Conservation (phyloP, 2,888 invertebrate genomes). For the Nemurella pictetii region DNA sequence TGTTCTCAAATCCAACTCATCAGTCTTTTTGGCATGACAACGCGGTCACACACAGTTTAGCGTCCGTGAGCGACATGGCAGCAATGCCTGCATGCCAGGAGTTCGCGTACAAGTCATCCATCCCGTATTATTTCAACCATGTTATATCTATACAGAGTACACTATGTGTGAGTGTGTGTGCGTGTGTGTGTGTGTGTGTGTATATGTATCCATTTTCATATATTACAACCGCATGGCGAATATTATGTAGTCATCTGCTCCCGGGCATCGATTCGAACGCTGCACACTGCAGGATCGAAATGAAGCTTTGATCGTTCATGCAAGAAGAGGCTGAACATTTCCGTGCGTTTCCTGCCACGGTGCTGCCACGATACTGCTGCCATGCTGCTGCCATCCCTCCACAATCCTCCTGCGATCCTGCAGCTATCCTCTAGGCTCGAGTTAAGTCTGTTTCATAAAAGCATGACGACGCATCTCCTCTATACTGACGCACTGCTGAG, state of each 20-base stretch:
- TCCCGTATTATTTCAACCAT: neutral
- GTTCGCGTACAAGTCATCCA: neutral
- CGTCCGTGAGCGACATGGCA: neutral
- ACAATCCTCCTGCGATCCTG: too few relatives aligned
- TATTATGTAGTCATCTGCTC: neutral
- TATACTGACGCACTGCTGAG: neutral
- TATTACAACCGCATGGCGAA: slow-evolving; percentile 9
- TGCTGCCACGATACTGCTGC: too few relatives aligned
- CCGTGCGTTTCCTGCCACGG: too few relatives aligned
- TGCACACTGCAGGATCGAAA: neutral
- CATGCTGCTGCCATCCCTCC: too few relatives aligned
- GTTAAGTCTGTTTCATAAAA: neutral
- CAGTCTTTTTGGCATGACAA: too few relatives aligned
- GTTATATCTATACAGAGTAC: neutral
- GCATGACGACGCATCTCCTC: neutral
- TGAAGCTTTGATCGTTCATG: slow-evolving; percentile 21
- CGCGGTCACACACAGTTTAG: too few relatives aligned
- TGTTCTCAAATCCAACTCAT: neutral
- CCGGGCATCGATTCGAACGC: slow-evolving; percentile 14
- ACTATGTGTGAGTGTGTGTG: neutral
- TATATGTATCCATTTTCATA: slow-evolving; percentile 20
- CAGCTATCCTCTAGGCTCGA: neutral
- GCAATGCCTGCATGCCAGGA: neutral
- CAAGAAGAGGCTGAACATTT: neutral
- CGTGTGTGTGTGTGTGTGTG: neutral